Base-by-base conservation (phyloP, 2,113 vertebrate species). In the Psilopogon haemacephalus region DNA sequence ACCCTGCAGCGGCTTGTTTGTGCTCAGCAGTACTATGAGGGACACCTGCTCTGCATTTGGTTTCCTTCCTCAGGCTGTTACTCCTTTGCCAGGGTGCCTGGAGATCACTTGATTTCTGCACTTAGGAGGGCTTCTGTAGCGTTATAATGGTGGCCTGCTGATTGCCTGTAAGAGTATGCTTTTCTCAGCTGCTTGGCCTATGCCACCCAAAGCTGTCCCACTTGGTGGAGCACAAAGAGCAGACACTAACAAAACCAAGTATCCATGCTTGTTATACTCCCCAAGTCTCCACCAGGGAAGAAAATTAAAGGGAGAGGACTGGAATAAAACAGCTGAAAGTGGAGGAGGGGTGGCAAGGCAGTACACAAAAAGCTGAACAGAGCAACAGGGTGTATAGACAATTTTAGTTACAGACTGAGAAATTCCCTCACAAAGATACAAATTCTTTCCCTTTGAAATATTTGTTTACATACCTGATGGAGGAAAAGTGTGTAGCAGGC, bases 11-110 rank as follows among this genome's bases (percentile, higher is more conserved):
- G 72, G 58, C 15, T 62, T 46, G 1, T 78, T 69, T 84, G 73
- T 48, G 60, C 67, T 81, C 65, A 26, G 35, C 55, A 21, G 27
- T 0, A 0, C 63, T 5, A 2, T 7, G 4, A 6, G 33, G 60
- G 75, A 55, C 79, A 71, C 76, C 69, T 74, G 79, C 76, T 86
- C 77, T 46, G 52, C 52, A 1, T 6, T 82, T 48, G n/a, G 24
- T 65, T 88, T 84, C 74, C 70, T 92, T 92, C 65, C 77, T 37
- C 5, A 10, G 56, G 33, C 62, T 81, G 56, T 1, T 4, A 32
- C 64, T 81, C 48, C 38, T 55, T 72, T 26, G 21, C 33, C 12
- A 1, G 0, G 2, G 60, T 80, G 64, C 59, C 89, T 82, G 64
- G 87, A 88, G 75, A 54, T 88, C 35, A 71, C 74, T 88, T 28